Evolutionary conservation across 2,113 vertebrate genomes (phyloP), one percentile per base, ranked within the genome.

Genomic region (Scytalopus superciliaris): DNA sequence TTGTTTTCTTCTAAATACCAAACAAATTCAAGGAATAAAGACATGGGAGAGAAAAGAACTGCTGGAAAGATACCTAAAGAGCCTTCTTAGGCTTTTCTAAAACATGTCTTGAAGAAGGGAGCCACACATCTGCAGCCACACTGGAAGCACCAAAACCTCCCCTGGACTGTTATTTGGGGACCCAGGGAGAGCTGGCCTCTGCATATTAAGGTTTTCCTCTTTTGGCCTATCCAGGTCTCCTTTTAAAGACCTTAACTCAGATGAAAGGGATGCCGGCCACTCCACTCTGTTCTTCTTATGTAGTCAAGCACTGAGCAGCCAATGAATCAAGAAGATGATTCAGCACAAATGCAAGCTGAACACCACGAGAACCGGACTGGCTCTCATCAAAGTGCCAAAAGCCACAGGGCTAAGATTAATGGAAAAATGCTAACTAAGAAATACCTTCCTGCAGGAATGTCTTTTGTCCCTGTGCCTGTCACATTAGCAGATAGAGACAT

Each of bases 291-390:
- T 84, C 77, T 45, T 87, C 77, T 88, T 63, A 68, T 68, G 56
- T 1, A 90, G 59, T 78, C 49, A 78, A 84, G 66, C 11, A 47
- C 10, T 77, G 64, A 94, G 87, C 86, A 89, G 73, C 44, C 86
- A 81, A 91, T 95, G 89, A 89, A 96, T 95, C 94, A 96, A 93
- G 70, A 42, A 68, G 60, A 89, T 87, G 85, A 94, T 93, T 94
- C 78, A 94, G 85, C 19, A 12, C 59, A 92, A 94, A 92, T 0
- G 7, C 63, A 57, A 94, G 76, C 88, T 47, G 27, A 91, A 44
- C 87, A 82, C 44, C 49, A 52, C 7, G 0, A 69, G 73, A 91
- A 56, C 52, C 0, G 7, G 45, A 40, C 95, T 93, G 96, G 92
- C 75, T 95, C 90, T 95, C 90, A 69, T 94, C 95, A 88, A 83